Percentiles rank a stretch among this genome's conserved stretches.
Conservation (phyloP, 1,140 invertebrate species). For the Psilanteris sp. region DNA sequence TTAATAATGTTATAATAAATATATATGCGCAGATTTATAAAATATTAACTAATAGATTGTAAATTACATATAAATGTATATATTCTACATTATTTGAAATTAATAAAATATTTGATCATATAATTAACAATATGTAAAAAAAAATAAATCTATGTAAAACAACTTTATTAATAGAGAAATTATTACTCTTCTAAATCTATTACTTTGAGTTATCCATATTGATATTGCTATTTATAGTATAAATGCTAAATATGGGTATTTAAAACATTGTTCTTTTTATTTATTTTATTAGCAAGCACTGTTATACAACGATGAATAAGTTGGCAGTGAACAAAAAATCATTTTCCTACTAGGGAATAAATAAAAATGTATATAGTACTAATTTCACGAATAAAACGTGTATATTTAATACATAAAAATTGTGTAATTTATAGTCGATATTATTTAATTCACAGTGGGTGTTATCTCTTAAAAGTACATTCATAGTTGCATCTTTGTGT, state of each 20-base stretch:
- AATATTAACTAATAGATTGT: too few relatives aligned
- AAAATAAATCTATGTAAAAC: too few relatives aligned
- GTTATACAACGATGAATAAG: slow-evolving; percentile 67
- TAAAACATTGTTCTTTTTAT: slow-evolving; percentile 52
- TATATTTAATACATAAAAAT: slow-evolving; percentile 59
- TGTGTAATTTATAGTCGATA: slow-evolving; percentile 36
- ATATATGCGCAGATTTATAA: too few relatives aligned
- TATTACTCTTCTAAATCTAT: too few relatives aligned
- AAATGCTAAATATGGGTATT: slow-evolving; percentile 36
- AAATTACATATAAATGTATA: too few relatives aligned
- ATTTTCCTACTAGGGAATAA: slow-evolving; percentile 58
- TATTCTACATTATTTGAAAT: too few relatives aligned
- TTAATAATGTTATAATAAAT: too few relatives aligned
- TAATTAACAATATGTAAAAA: too few relatives aligned
- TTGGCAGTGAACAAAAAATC: slow-evolving; percentile 73
- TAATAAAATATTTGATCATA: too few relatives aligned
- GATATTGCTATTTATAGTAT: slow-evolving; percentile 20
- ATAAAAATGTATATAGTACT: slow-evolving; percentile 35
- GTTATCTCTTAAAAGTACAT: slow-evolving; percentile 54
- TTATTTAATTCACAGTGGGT: slow-evolving; percentile 39
- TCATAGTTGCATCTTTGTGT: slow-evolving; percentile 53
- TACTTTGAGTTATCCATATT: too few relatives aligned
- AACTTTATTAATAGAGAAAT: too few relatives aligned
- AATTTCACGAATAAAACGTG: slow-evolving; percentile 43
- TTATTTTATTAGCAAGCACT: slow-evolving; percentile 52